Percentiles rank a stretch among this genome's conserved stretches.
Evolutionary conservation across 2,888 invertebrate species (phyloP).

Genomic region (Electrophaes corylata): DNA sequence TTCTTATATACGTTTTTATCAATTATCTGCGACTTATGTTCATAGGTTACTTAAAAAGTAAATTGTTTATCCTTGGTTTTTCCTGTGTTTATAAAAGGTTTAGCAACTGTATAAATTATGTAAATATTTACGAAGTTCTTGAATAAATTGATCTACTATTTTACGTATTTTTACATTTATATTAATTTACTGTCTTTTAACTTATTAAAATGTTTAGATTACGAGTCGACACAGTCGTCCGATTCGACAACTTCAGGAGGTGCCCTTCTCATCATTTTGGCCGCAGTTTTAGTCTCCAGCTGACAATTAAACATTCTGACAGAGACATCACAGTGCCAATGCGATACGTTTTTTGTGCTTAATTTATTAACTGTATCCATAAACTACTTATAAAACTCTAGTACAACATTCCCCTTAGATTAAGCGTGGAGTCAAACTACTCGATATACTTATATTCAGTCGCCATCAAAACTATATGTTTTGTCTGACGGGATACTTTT

Average conservation of each 20-base stretch:
- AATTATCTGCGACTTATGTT: neutral
- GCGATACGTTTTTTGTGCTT: slow-evolving; percentile 50
- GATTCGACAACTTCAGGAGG: slow-evolving; percentile 50
- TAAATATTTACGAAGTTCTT: too few relatives aligned
- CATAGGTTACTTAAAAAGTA: too few relatives aligned
- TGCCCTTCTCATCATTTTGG: slow-evolving; percentile 50
- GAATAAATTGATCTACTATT: too few relatives aligned
- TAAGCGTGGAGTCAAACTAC: neutral
- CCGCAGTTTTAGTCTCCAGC: slow-evolving; percentile 58
- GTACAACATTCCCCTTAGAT: neutral
- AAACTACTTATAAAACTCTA: neutral
- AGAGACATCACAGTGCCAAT: slow-evolving; percentile 66
- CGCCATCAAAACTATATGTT: neutral
- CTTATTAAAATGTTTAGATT: slow-evolving; percentile 57
- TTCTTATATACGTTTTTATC: neutral
- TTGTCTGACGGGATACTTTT: too few relatives aligned
- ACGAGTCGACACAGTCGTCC: slow-evolving; percentile 77
- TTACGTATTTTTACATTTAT: too few relatives aligned
- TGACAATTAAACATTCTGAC: slow-evolving; percentile 54
- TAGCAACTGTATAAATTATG: too few relatives aligned
- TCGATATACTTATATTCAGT: neutral
- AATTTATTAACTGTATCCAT: slow-evolving; percentile 28
- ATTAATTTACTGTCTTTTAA: too few relatives aligned
- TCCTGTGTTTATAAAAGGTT: too few relatives aligned
- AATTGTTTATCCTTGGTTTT: too few relatives aligned